Evolutionary conservation across 2,797 vertebrate species (phyloP).

Genomic region (Sciurus carolinensis): DNA sequence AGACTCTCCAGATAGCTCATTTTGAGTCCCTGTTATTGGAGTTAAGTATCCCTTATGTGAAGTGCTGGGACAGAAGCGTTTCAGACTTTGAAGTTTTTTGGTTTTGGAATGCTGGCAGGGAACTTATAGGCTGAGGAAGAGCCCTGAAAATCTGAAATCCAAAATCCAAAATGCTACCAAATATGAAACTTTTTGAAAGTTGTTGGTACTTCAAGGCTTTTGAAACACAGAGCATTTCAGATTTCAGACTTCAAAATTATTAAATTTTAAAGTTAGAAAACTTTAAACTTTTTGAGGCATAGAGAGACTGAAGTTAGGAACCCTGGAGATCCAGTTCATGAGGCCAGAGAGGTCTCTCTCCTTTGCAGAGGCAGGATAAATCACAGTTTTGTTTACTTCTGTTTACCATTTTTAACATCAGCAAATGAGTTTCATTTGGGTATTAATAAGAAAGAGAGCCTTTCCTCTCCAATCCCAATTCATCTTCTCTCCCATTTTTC

Average conservation of each 20-base stretch:
- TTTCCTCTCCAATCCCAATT: background rate
- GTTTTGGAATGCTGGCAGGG: background rate
- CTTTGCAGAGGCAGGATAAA: background rate
- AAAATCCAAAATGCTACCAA: background rate
- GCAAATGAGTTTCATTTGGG: background rate
- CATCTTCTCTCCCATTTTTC: background rate
- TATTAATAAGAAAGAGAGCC: background rate
- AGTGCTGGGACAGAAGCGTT: background rate
- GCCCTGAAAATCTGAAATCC: background rate
- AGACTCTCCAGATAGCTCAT: background rate
- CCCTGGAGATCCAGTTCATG: background rate
- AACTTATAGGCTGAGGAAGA: too few species aligned
- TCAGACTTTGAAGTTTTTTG: background rate
- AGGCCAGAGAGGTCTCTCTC: background rate
- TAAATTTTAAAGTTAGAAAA: constrained; percentile 41
- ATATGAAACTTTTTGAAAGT: background rate
- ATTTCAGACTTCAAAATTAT: background rate
- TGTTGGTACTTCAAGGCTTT: background rate
- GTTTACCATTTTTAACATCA: background rate
- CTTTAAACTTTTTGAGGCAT: too few species aligned
- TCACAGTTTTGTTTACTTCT: background rate
- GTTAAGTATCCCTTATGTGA: background rate
- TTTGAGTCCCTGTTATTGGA: background rate
- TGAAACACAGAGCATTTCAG: too few species aligned
- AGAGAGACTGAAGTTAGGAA: background rate